Conservation (phyloP, 92 coral and sea anemone genomes). For the Porites lobata region DNA sequence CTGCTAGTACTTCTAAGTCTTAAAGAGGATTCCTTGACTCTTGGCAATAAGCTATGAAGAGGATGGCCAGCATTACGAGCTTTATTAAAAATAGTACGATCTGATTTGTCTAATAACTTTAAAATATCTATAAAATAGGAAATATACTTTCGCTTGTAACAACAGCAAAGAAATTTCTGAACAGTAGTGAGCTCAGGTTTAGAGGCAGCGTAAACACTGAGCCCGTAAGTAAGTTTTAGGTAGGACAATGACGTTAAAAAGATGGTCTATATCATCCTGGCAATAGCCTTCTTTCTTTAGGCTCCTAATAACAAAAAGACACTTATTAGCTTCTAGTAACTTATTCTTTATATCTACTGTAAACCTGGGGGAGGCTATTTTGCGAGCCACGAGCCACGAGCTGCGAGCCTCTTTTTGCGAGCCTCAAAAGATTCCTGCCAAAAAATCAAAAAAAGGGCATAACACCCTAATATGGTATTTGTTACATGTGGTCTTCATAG, state of each 20-base stretch:
- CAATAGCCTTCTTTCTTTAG: constrained; percentile 25
- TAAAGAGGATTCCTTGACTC: constrained; percentile 27
- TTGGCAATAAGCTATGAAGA: too few relatives aligned
- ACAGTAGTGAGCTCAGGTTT: too few relatives aligned
- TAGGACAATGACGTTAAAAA: constrained; percentile 3
- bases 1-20: constrained; percentile 32
- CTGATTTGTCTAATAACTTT: too few relatives aligned
- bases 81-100: too few relatives aligned
- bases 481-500: constrained; percentile 8
- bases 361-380: background rate
- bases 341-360: too few relatives aligned
- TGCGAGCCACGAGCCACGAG: background rate
- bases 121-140: too few relatives aligned
- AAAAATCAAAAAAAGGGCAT: background rate
- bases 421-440: background rate
- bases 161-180: too few relatives aligned
- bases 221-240: constrained; percentile 54
- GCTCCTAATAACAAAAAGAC: too few relatives aligned
- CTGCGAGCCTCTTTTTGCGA: constrained; percentile 3
- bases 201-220: constrained; percentile 19
- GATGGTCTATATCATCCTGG: constrained; percentile 46
- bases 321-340: too few relatives aligned
- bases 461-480: constrained; percentile 7
- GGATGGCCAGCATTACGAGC: too few relatives aligned
- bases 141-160: too few relatives aligned